Conservation (phyloP, 2,888 invertebrate genomes). For the Neoscelio sp. region DNA sequence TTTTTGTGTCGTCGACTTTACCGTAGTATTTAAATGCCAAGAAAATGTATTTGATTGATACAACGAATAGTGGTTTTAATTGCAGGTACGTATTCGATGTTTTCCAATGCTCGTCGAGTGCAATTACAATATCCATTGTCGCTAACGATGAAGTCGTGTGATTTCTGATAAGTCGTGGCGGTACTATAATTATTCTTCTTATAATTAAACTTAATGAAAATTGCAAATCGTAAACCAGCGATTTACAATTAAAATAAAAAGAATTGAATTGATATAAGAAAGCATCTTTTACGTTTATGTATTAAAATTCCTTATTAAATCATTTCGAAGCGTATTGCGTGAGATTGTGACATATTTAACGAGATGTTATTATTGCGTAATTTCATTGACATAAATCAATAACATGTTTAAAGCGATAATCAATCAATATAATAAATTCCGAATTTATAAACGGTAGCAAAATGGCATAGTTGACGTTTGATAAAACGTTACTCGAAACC, state of each 20-base stretch:
- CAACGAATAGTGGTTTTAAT: background rate
- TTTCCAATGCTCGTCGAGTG: background rate
- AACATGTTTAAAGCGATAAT: slow-evolving; percentile 18
- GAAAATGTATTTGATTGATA: too few relatives aligned
- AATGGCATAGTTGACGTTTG: slow-evolving; percentile 17
- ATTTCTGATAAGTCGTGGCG: too few relatives aligned
- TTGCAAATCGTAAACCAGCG: background rate
- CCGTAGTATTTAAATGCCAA: slow-evolving; percentile 1
- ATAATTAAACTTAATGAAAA: too few relatives aligned
- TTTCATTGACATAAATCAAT: slow-evolving; percentile 8
- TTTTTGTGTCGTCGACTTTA: too few relatives aligned
- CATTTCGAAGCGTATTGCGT: slow-evolving; percentile 22
- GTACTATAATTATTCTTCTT: too few relatives aligned
- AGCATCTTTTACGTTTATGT: too few relatives aligned
- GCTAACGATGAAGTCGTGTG: background rate
- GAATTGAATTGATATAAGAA: too few relatives aligned
- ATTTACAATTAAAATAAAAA: too few relatives aligned
- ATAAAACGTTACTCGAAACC: slow-evolving; percentile 1
- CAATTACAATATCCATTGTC: background rate
- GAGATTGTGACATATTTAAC: background rate
- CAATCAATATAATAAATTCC: slow-evolving; percentile 5
- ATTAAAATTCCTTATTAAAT: too few relatives aligned
- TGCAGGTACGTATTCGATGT: background rate
- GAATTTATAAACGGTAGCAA: slow-evolving; percentile 12
- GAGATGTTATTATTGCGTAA: slow-evolving; percentile 11